Evolutionary conservation across 2,888 invertebrate species (phyloP).

Genomic region (Epinotia bilunana): DNA sequence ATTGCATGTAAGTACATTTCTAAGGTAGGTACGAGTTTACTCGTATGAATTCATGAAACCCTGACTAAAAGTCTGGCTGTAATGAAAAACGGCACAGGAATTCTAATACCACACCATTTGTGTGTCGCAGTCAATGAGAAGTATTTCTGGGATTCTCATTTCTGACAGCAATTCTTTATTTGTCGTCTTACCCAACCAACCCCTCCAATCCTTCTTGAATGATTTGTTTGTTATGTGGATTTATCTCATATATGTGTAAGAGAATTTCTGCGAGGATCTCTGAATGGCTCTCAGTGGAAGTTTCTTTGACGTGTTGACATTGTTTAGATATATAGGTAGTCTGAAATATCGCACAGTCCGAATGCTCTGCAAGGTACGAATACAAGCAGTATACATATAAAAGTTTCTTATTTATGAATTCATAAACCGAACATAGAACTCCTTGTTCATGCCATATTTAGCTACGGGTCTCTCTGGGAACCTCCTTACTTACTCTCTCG

Average conservation of each 20-base stretch:
- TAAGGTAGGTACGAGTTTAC: too few relatives aligned
- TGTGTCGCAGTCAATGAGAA: neutral
- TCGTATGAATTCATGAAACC: neutral
- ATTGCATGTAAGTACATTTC: too few relatives aligned
- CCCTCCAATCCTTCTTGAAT: slow-evolving; percentile 20
- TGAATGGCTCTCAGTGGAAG: slow-evolving; percentile 13
- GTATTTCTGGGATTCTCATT: slow-evolving; percentile 1
- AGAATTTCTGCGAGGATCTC: slow-evolving; percentile 14
- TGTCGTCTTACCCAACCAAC: slow-evolving; percentile 32
- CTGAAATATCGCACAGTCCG: neutral
- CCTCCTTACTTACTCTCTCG: too few relatives aligned
- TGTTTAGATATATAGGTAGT: neutral
- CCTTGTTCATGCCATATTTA: too few relatives aligned
- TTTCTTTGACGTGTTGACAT: slow-evolving; percentile 15
- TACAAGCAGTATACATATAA: neutral
- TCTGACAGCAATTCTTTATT: slow-evolving; percentile 11
- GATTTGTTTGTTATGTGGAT: slow-evolving; percentile 9
- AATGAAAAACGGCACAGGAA: slow-evolving; percentile 27
- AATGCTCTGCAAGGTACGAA: neutral
- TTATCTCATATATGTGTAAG: slow-evolving; percentile 20
- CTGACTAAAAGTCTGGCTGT: neutral
- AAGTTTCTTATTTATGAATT: neutral
- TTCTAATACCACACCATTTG: slow-evolving; percentile 11
- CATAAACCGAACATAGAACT: too few relatives aligned
- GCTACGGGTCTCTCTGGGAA: too few relatives aligned